A percentile compares a stretch with the other conserved stretches of the same genome.
Evolutionary conservation across 2,888 invertebrate species (phyloP).

Genomic region (Silvanus unidentatus): DNA sequence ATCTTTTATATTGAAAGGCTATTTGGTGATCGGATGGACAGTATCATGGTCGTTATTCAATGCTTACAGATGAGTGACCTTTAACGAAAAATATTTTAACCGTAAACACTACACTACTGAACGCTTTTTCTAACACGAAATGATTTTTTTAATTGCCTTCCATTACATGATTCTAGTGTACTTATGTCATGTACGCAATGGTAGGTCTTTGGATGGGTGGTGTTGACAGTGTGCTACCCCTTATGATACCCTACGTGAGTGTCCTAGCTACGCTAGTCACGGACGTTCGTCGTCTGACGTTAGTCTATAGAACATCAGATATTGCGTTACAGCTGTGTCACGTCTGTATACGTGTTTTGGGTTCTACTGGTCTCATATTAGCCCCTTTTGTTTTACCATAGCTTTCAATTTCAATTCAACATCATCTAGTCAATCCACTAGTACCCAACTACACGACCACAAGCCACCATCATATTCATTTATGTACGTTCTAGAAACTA

Average conservation of each 20-base stretch:
- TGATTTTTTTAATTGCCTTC: too few relatives aligned
- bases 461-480: too few relatives aligned
- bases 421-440: slow-evolving; percentile 1
- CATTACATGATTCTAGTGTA: too few relatives aligned
- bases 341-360: slow-evolving; percentile 45
- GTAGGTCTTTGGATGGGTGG: slow-evolving; percentile 8
- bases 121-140: too few relatives aligned
- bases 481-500: too few relatives aligned
- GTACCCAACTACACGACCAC: too few relatives aligned
- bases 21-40: too few relatives aligned
- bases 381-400: slow-evolving; percentile 25
- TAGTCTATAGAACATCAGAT: slow-evolving; percentile 44
- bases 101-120: too few relatives aligned
- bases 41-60: too few relatives aligned
- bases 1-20: not conserved
- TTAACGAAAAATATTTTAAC: too few relatives aligned
- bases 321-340: slow-evolving; percentile 44
- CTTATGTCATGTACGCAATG: slow-evolving; percentile 9
- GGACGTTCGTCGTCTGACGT: slow-evolving; percentile 39
- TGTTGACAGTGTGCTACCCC: slow-evolving; percentile 23
- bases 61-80: too few relatives aligned
- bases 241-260: slow-evolving; percentile 31
- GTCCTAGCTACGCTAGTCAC: slow-evolving; percentile 38
- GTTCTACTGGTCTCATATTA: slow-evolving; percentile 41
- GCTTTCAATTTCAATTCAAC: slow-evolving; percentile 22